These are phyloP conservation scores for Drosophila burlai DNA, from an alignment of 1,140 invertebrate species.

Conservation along the genomic window DNA sequence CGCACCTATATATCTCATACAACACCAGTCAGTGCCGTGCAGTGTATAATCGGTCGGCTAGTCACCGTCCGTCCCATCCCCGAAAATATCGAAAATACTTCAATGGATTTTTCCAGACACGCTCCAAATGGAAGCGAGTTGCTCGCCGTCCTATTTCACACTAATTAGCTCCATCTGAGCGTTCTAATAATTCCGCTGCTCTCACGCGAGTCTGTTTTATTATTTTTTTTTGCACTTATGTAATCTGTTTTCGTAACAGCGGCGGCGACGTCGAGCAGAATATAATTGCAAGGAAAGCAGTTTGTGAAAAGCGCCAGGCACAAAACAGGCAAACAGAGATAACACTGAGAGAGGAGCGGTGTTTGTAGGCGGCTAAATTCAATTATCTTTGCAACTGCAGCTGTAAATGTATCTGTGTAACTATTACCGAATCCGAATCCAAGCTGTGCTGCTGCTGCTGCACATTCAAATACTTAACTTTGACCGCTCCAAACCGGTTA, in stretches of 20 bases:
- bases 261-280: slow-evolving; percentile 47
- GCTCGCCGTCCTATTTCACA: slow-evolving; percentile 31
- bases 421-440: slow-evolving; percentile 8
- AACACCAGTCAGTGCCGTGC: slow-evolving; percentile 19
- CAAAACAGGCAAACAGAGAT: slow-evolving; percentile 61
- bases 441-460: not conserved
- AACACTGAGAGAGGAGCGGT: slow-evolving; percentile 34
- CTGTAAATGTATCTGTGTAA: slow-evolving; percentile 23
- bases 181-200: slow-evolving; percentile 42
- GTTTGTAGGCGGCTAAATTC: slow-evolving; percentile 39
- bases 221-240: slow-evolving; percentile 72
- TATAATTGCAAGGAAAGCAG: slow-evolving; percentile 67
- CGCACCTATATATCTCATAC: slow-evolving; percentile 13
- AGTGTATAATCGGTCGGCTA: slow-evolving; percentile 27
- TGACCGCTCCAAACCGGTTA: slow-evolving; percentile 65
- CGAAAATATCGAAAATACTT: not conserved
- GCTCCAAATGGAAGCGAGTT: slow-evolving; percentile 24
- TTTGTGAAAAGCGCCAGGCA: slow-evolving; percentile 51
- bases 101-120: slow-evolving; percentile 41
- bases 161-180: slow-evolving; percentile 35
- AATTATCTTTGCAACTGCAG: slow-evolving; percentile 32
- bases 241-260: slow-evolving; percentile 81
- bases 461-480: slow-evolving; percentile 50
- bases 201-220: slow-evolving; percentile 51
- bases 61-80: not conserved